phyloP scores from a whole-genome alignment of 2,888 invertebrate species.

The Corythucha ciliata region DNA sequence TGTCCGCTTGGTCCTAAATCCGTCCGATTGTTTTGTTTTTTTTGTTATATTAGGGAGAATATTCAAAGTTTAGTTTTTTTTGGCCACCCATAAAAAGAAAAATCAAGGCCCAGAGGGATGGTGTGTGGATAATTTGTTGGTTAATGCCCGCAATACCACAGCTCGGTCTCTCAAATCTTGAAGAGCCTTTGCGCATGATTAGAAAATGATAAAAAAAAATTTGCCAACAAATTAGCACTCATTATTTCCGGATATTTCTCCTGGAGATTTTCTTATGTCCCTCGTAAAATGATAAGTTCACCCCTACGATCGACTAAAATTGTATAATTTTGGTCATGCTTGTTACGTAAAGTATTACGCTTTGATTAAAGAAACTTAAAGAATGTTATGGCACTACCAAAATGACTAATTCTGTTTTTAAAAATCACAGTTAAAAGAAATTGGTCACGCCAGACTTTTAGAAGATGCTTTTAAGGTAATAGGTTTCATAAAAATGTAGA shows the following conservation, averaged over 20 bases:
- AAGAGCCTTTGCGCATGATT: no score
- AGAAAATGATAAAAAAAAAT: constrained; percentile 13
- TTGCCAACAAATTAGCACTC: no score
- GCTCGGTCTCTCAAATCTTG: no score
- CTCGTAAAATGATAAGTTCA: no score
- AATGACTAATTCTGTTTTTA: no score
- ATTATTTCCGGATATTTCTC: no score
- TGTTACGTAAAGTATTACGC: no score
- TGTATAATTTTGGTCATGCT: no score
- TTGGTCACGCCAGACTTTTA: constrained; percentile 19
- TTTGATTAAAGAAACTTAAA: no score
- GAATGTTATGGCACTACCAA: no score
- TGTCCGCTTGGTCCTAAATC: constrained; percentile 79
- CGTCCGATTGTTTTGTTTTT: constrained; percentile 19
- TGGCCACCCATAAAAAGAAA: constrained; percentile 10
- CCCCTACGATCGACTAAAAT: no score
- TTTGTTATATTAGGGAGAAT: constrained; percentile 7
- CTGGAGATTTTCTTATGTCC: no score
- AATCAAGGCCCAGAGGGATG: background rate
- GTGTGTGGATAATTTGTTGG: constrained; percentile 6
- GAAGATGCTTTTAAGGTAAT: constrained; percentile 12
- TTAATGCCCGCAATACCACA: constrained; percentile 26
- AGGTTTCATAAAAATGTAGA: constrained; percentile 3
- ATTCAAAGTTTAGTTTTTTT: constrained; percentile 1
- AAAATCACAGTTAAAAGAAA: constrained; percentile 32